Conservation (phyloP, 2,888 invertebrate genomes). For the Heliconius erato region DNA sequence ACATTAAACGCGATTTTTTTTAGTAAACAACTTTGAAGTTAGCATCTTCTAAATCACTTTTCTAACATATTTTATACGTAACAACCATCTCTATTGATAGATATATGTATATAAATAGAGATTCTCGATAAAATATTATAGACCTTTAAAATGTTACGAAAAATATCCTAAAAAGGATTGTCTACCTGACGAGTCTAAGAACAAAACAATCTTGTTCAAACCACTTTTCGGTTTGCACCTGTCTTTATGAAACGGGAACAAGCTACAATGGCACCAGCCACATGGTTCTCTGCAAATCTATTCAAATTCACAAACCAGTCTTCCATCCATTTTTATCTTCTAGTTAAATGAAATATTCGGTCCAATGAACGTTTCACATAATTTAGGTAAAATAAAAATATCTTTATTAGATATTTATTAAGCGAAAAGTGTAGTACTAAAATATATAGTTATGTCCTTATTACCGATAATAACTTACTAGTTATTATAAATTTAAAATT, state of each 20-base stretch:
- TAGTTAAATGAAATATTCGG: background rate
- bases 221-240: slow-evolving; percentile 71
- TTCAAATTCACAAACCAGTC: slow-evolving; percentile 37
- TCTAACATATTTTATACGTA: background rate
- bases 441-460: background rate
- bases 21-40: background rate
- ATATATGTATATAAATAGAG: background rate
- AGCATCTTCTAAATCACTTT: background rate
- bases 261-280: slow-evolving; percentile 53
- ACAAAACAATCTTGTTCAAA: slow-evolving; percentile 63
- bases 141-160: background rate
- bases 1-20: slow-evolving; percentile 36
- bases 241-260: slow-evolving; percentile 55
- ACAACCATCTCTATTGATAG: background rate
- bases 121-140: background rate
- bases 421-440: background rate
- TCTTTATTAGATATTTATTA: background rate
- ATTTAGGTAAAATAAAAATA: background rate
- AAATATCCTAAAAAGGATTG: slow-evolving; percentile 22
- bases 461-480: background rate
- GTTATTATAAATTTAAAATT: slow-evolving; percentile 7
- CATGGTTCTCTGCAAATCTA: slow-evolving; percentile 51
- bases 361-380: background rate
- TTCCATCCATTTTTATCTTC: slow-evolving; percentile 5
- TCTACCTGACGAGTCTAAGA: slow-evolving; percentile 51